Conservation (phyloP, 2,888 invertebrate species). For the Vandiemenella viatica region DNA sequence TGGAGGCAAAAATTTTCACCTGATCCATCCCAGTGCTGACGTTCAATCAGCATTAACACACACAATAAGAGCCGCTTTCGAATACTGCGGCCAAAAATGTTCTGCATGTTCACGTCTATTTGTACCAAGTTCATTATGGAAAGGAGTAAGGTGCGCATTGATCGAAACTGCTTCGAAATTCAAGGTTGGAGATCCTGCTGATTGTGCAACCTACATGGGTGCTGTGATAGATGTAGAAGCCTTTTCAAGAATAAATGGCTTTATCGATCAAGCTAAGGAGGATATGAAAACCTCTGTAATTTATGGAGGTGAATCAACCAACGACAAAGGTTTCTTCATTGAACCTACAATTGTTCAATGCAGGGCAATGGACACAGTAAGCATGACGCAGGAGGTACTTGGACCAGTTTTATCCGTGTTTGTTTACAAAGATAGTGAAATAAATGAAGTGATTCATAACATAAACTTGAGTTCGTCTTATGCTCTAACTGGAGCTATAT, state of each 20-base stretch:
- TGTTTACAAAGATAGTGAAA: slow-evolving; percentile 67
- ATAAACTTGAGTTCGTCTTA: slow-evolving; percentile 72
- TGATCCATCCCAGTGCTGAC: slow-evolving; percentile 85
- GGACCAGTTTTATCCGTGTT: slow-evolving; percentile 85
- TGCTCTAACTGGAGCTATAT: slow-evolving; percentile 91
- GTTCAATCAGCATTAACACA: slow-evolving; percentile 61
- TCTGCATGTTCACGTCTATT: slow-evolving; percentile 97
- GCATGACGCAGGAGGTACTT: slow-evolving; percentile 93
- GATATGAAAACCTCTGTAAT: slow-evolving; percentile 59
- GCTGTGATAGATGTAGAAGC: slow-evolving; percentile 95
- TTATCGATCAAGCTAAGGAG: slow-evolving; percentile 75
- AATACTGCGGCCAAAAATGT: slow-evolving; percentile 96
- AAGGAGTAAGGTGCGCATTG: slow-evolving; percentile 48
- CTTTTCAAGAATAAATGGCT: slow-evolving; percentile 73
- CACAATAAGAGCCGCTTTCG: slow-evolving; percentile 85
- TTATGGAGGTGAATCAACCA: slow-evolving; percentile 77
- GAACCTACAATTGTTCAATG: slow-evolving; percentile 86
- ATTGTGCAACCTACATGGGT: slow-evolving; percentile 70
- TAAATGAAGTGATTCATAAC: slow-evolving; percentile 51
- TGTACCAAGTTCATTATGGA: slow-evolving; percentile 80
- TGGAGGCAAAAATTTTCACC: slow-evolving; percentile 98
- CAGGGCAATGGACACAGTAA: slow-evolving; percentile 67
- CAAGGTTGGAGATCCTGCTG: slow-evolving; percentile 73
- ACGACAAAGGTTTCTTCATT: slow-evolving; percentile 76
- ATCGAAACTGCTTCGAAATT: slow-evolving; percentile 50